Evolutionary conservation across 2,113 vertebrate genomes (phyloP), one percentile per base, ranked within the genome.

Genomic region (Melanotaenia duboulayi): DNA sequence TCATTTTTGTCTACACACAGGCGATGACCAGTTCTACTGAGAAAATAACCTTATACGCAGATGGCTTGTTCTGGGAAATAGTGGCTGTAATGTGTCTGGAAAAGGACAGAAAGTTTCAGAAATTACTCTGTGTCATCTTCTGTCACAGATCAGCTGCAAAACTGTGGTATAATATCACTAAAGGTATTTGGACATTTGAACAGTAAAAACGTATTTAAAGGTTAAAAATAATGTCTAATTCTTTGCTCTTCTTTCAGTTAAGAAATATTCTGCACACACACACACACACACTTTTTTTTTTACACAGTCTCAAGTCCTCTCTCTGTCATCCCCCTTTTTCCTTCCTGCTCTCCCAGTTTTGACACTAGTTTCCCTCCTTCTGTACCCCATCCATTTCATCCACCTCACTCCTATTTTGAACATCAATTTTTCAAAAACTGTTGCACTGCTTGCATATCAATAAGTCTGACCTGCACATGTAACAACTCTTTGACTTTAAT

Each of bases 401-500:
- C 16, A 46, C 16, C 42, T 46, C 42, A 46, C 11, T 20, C 1
- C 3, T 23, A 42, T 42, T 32, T 28, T 54, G 22, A 13, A 39
- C 20, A 67, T 69, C 39, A 69, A 19, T 65, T 72, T 81, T 63
- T 8, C 1, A 17, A 55, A 19, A 57, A 60, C 55, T n/a, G 32
- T 1, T 20, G 65, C 39, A 57, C 32, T n/a, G 42, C 72, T 39
- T 28, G 35, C 42, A 63, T 71, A 61, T 60, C 37, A 19, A 49
- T 58, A 35, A 39, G 51, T 65, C 65, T 72, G 32, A 65, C 64
- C 51, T 50, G 37, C 46, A 60, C 55, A 40, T 28, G 37, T 12
- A 49, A 68, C 14, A 6, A 23, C 60, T 74, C 58, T 35, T 9
- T 23, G 10, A 58, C 62, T 63, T 65, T 72, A 50, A 71, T 71